Conservation (phyloP, 2,888 invertebrate species). For the Trichopria drosophilae region DNA sequence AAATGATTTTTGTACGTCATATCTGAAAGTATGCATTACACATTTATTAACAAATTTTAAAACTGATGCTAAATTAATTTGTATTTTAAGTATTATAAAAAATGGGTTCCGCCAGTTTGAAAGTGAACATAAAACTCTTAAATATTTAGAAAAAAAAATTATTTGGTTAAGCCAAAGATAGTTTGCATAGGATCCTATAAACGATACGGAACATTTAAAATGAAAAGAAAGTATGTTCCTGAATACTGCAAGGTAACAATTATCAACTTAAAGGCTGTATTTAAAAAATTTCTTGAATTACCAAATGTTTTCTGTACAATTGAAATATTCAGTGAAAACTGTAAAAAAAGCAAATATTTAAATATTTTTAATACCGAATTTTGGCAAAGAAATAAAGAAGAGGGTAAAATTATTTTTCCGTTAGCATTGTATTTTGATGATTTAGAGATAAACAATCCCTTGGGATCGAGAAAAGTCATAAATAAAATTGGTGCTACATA, state of each 20-base stretch:
- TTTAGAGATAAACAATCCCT: conserved; percentile 21
- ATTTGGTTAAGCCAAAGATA: not conserved
- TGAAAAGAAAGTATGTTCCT: not conserved
- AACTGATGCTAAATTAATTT: not conserved
- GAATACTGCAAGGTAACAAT: conserved; percentile 1
- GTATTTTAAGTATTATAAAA: not conserved
- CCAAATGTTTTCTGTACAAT: conserved; percentile 17
- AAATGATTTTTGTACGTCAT: not conserved
- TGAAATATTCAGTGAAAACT: not conserved
- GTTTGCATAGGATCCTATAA: not conserved
- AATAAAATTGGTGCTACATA: conserved; percentile 21
- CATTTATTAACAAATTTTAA: not conserved
- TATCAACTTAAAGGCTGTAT: conserved; percentile 13
- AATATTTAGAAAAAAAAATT: not conserved
- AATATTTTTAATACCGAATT: conserved; percentile 2
- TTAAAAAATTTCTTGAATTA: conserved; percentile 24
- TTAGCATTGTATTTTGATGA: conserved; percentile 17
- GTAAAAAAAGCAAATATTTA: not conserved
- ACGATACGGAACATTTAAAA: not conserved
- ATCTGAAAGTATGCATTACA: not conserved
- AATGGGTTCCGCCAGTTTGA: not conserved
- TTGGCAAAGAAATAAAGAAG: conserved; percentile 3
- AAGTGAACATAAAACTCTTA: not conserved
- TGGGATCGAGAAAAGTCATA: conserved; percentile 13
- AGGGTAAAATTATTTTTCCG: conserved; percentile 8